These are phyloP conservation scores for Hirudinaria manillensis DNA, from an alignment of 2,888 invertebrate species.

Conservation along the genomic window DNA sequence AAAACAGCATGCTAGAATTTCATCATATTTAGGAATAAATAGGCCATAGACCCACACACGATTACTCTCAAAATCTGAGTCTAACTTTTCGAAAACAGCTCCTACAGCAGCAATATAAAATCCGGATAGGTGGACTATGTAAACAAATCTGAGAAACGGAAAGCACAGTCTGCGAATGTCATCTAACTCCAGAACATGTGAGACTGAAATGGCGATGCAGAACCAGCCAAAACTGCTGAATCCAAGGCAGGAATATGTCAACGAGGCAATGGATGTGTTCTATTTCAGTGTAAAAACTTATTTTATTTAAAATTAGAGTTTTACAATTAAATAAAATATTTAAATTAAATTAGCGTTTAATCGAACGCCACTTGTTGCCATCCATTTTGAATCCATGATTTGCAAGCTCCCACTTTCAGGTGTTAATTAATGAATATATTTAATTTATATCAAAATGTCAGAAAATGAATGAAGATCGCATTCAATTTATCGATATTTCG, in stretches of 20 bases:
- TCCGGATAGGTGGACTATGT: not conserved
- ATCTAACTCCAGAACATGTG: not conserved
- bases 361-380: no score
- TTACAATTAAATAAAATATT: no score
- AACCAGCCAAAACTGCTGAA: not conserved
- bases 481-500: no score
- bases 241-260: not conserved
- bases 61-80: not conserved
- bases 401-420: no score
- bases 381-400: no score
- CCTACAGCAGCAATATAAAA: not conserved
- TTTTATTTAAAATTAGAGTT: no score
- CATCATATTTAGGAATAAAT: conserved; percentile 9
- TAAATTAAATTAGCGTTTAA: no score
- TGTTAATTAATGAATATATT: no score
- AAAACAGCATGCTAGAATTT: not conserved
- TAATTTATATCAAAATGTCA: no score
- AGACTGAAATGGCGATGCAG: not conserved
- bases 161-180: not conserved
- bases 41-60: not conserved
- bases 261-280: not conserved
- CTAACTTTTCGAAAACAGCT: not conserved
- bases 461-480: no score
- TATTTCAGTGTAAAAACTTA: not conserved
- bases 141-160: not conserved